phyloP scores from a whole-genome alignment of 2,113 vertebrate genomes.

The Xiphorhynchus elegans region DNA sequence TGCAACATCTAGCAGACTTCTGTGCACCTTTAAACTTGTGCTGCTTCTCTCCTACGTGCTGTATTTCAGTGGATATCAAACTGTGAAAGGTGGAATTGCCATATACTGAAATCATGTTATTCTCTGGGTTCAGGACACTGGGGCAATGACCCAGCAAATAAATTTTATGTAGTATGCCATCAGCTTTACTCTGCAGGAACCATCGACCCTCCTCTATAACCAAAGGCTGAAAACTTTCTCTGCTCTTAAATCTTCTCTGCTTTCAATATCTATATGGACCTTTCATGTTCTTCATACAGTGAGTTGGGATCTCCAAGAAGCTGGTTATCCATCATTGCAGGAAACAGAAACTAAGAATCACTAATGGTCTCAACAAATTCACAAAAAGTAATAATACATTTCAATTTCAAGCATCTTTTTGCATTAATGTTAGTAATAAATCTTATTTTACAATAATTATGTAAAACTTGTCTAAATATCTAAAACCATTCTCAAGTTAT shows the following conservation, averaged over 20 bases:
- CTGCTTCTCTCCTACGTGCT: background rate
- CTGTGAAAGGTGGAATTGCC: background rate
- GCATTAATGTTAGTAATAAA: background rate
- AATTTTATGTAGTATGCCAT: background rate
- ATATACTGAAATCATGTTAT: background rate
- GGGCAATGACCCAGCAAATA: background rate
- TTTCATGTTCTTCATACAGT: background rate
- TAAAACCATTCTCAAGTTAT: background rate
- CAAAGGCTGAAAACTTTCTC: background rate
- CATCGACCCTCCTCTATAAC: background rate
- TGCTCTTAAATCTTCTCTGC: background rate
- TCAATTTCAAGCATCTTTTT: background rate
- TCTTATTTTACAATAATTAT: background rate
- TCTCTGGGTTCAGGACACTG: background rate
- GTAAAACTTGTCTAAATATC: background rate
- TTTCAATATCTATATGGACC: background rate
- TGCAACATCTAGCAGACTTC: background rate
- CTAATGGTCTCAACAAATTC: background rate
- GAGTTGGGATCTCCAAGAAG: background rate
- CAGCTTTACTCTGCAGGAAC: background rate
- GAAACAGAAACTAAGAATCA: background rate
- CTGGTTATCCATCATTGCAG: background rate
- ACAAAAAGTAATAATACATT: background rate
- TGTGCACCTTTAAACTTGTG: background rate
- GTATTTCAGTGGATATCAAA: background rate